These are phyloP conservation scores for Periplaneta americana DNA, from an alignment of 1,140 invertebrate species.

Conservation along the genomic window DNA sequence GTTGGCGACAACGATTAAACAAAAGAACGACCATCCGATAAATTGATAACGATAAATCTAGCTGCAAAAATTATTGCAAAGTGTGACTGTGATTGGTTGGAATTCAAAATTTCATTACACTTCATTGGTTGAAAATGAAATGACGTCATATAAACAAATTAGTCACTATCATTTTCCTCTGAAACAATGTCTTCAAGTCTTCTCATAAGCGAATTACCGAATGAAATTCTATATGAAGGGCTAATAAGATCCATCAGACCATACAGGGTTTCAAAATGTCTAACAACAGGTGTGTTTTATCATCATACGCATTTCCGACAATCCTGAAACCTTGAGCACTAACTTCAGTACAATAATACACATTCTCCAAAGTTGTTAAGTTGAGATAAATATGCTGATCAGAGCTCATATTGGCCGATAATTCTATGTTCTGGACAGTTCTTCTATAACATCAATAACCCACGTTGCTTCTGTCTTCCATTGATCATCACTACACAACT, in stretches of 20 bases:
- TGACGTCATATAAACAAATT: too few relatives aligned
- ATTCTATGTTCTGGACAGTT: conserved; percentile 53
- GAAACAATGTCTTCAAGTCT: conserved; percentile 41
- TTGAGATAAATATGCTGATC: conserved; percentile 67
- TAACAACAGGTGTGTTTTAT: conserved; percentile 38
- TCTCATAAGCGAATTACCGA: conserved; percentile 58
- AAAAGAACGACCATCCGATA: too few relatives aligned
- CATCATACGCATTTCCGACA: conserved; percentile 60
- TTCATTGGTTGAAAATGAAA: too few relatives aligned
- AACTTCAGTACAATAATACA: conserved; percentile 66
- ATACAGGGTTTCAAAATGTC: conserved; percentile 75
- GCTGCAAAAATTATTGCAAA: too few relatives aligned
- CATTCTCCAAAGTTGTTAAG: conserved; percentile 66
- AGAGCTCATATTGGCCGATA: conserved; percentile 56
- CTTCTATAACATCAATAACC: conserved; percentile 70
- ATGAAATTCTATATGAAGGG: conserved; percentile 66
- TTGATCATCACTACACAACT: conserved; percentile 47
- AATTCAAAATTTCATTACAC: too few relatives aligned
- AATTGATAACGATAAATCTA: too few relatives aligned
- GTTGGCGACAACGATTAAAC: too few relatives aligned
- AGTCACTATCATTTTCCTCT: conserved; percentile 5
- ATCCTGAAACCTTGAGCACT: conserved; percentile 66
- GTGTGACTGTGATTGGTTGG: too few relatives aligned
- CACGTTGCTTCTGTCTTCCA: conserved; percentile 69
- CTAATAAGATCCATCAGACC: conserved; percentile 72